Conservation (phyloP, 2,797 vertebrate species). For the Lepilemur ruficaudatus region DNA sequence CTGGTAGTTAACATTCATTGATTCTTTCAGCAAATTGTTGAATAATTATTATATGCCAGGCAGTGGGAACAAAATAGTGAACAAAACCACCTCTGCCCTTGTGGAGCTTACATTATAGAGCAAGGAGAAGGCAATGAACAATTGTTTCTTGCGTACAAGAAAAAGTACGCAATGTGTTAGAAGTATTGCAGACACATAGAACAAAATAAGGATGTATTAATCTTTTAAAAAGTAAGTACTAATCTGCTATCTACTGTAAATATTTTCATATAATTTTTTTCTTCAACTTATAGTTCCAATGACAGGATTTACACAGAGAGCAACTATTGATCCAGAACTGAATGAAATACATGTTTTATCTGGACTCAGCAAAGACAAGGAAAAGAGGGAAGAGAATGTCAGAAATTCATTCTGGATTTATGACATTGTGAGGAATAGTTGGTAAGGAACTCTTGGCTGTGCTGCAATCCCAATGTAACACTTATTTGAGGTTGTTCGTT, state of each 20-base stretch:
- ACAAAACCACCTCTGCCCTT: not conserved
- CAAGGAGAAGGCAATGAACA: not conserved
- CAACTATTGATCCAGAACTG: conserved; percentile 98
- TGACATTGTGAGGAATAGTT: conserved; percentile 98
- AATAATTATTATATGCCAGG: not conserved
- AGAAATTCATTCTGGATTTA: conserved; percentile 99
- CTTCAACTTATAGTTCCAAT: conserved; percentile 91
- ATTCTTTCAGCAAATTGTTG: conserved; percentile 32
- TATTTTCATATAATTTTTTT: conserved; percentile 46
- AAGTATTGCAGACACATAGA: not conserved
- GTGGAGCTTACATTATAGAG: not conserved
- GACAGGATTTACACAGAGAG: conserved; percentile 99
- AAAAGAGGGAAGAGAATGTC: conserved; percentile 98
- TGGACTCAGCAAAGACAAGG: conserved; percentile 99
- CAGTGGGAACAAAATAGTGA: not conserved
- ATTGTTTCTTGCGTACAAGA: not conserved
- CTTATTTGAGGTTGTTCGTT: not conserved
- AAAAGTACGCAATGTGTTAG: not conserved
- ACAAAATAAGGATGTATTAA: not conserved
- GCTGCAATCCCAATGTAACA: not conserved
- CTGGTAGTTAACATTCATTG: not conserved
- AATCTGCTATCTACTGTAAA: not conserved
- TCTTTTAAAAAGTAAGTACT: conserved; percentile 24
- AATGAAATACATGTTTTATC: conserved; percentile 99
- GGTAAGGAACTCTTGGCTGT: conserved; percentile 84